A percentile compares a stretch with the other conserved stretches of the same genome.
Conservation (phyloP, 2,113 vertebrate genomes). For the Epinephelus fuscoguttatus region DNA sequence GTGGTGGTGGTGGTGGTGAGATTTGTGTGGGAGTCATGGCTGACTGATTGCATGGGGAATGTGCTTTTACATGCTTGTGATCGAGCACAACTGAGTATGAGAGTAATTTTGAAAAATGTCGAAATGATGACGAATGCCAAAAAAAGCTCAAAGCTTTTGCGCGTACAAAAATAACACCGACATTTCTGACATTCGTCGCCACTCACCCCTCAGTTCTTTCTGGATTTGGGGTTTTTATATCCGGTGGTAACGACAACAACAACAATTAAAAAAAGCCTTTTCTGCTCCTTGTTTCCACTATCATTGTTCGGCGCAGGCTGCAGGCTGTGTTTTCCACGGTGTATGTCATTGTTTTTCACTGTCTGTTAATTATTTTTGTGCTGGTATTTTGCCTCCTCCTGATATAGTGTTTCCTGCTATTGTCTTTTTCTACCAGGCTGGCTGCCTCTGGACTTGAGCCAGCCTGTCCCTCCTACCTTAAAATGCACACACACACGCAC, state of each 20-base stretch:
- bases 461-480: constrained; percentile 73
- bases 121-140: not conserved
- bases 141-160: not conserved
- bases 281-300: constrained; percentile 46
- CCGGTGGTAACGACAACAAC: constrained; percentile 15
- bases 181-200: constrained; percentile 13
- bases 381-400: constrained; percentile 77
- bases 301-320: constrained; percentile 66
- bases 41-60: constrained; percentile 60
- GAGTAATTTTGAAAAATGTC: not conserved
- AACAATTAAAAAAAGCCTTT: constrained; percentile 14
- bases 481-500: constrained; percentile 45
- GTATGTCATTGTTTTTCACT: constrained; percentile 75
- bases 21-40: constrained; percentile 69
- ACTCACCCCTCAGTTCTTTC: constrained; percentile 17
- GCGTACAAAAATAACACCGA: not conserved
- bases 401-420: constrained; percentile 85
- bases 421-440: constrained; percentile 77
- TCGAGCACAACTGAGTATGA: not conserved
- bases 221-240: constrained; percentile 31
- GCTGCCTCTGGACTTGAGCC: constrained; percentile 72
- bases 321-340: constrained; percentile 63
- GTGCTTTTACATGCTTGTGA: constrained; percentile 45
- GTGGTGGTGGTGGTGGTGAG: constrained; percentile 26
- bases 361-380: constrained; percentile 79